Percentiles rank a stretch among this genome's conserved stretches.
Conservation (phyloP, 2,888 invertebrate species). For the Athrips mouffetella region DNA sequence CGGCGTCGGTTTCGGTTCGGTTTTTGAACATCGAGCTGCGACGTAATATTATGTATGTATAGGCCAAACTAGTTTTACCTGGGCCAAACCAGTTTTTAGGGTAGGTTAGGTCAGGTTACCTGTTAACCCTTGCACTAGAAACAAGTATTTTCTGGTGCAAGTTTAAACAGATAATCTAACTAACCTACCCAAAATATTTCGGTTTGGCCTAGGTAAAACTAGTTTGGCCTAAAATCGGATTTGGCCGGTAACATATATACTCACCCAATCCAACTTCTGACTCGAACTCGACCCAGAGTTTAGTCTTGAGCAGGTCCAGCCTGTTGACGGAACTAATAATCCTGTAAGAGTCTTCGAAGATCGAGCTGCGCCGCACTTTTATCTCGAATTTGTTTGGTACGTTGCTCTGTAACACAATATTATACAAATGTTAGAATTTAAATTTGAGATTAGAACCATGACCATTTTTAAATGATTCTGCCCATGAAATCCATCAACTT, state of each 20-base stretch:
- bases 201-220: no score
- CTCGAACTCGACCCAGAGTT: slow-evolving; percentile 99
- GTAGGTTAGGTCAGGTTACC: no score
- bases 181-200: no score
- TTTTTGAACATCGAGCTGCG: no score
- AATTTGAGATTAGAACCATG: no score
- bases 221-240: not conserved
- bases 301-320: slow-evolving; percentile 96
- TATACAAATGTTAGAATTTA: not conserved
- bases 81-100: no score
- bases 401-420: slow-evolving; percentile 84
- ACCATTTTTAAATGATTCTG: no score
- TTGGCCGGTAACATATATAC: slow-evolving; percentile 22
- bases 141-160: not conserved
- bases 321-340: slow-evolving; percentile 94
- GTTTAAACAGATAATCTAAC: not conserved
- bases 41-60: no score
- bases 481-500: no score
- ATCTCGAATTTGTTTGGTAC: slow-evolving; percentile 99
- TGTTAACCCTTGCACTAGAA: no score
- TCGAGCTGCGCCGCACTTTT: slow-evolving; percentile 92
- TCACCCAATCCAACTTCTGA: slow-evolving; percentile 92
- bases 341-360: slow-evolving; percentile 98
- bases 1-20: no score
- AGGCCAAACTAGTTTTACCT: no score